phyloP scores from a whole-genome alignment of 2,888 invertebrate genomes.

The Chrysolina oricalcia region DNA sequence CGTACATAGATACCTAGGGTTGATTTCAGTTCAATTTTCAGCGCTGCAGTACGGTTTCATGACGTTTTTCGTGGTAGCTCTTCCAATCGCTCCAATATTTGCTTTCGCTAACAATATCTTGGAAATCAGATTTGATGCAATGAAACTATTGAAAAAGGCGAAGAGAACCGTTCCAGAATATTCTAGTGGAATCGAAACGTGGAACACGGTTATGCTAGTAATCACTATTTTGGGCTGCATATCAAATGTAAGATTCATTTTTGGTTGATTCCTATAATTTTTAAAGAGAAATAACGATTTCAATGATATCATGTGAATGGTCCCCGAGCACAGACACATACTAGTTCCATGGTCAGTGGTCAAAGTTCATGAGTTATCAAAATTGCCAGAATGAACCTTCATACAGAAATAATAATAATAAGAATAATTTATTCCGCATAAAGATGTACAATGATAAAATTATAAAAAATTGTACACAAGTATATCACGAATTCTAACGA shows the following conservation, averaged over 20 bases:
- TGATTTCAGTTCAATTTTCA: conserved; percentile 15
- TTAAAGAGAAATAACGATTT: too few species aligned
- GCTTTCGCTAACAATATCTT: conserved; percentile 78
- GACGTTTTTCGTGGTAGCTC: conserved; percentile 79
- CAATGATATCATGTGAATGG: too few species aligned
- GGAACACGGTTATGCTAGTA: conserved; percentile 64
- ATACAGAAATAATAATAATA: too few species aligned
- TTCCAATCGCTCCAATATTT: conserved; percentile 79
- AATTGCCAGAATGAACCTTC: too few species aligned
- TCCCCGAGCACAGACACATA: too few species aligned
- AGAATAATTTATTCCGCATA: too few species aligned
- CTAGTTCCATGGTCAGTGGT: too few species aligned
- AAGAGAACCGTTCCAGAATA: conserved; percentile 62
- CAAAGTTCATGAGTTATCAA: too few species aligned
- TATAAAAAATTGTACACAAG: too few species aligned
- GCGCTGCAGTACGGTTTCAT: conserved; percentile 79
- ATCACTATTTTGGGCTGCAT: conserved; percentile 64
- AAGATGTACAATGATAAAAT: too few species aligned
- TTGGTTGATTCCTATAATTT: background rate
- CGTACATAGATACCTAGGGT: background rate
- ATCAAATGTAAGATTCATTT: conserved; percentile 62
- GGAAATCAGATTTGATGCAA: conserved; percentile 72
- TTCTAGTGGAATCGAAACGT: conserved; percentile 60
- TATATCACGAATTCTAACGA: too few species aligned
- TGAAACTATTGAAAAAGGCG: conserved; percentile 58